Evolutionary conservation across 2,888 invertebrate genomes (phyloP).

Genomic region (Axea sp.): DNA sequence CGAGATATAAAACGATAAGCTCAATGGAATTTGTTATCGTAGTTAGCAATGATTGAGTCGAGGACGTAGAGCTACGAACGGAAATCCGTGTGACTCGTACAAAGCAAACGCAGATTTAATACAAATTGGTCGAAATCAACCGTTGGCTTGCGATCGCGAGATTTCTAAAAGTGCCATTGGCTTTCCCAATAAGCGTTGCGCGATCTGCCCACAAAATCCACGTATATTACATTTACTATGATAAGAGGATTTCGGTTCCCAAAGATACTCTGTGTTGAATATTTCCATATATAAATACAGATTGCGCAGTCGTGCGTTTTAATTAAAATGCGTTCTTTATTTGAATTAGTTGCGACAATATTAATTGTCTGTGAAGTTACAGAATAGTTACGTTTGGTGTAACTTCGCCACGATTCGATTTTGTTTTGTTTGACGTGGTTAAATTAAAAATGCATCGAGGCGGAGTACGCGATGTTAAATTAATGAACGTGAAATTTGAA

Average conservation of each 20-base stretch:
- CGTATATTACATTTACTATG: conserved; percentile 27
- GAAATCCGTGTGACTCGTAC: not conserved
- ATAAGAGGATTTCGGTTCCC: conserved; percentile 34
- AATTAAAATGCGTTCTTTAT: conserved; percentile 28
- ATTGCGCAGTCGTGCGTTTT: conserved; percentile 9
- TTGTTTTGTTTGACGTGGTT: not conserved
- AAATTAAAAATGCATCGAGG: not conserved
- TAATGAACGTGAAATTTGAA: not conserved
- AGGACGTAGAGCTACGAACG: not conserved
- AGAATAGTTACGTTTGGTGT: conserved; percentile 12
- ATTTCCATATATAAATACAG: conserved; percentile 9
- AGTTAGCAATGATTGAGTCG: conserved; percentile 7
- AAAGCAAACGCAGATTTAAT: conserved; percentile 34
- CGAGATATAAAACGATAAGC: conserved; percentile 5
- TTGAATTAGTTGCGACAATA: conserved; percentile 7
- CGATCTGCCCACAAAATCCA: conserved; percentile 20
- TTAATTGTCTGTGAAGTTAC: conserved; percentile 5
- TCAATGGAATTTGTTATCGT: not conserved
- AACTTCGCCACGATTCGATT: not conserved
- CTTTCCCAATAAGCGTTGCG: conserved; percentile 33
- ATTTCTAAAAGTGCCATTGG: conserved; percentile 21
- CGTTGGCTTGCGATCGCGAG: conserved; percentile 10
- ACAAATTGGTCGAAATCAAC: conserved; percentile 35
- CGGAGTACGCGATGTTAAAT: no score
- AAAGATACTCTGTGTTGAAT: conserved; percentile 2